Conservation (phyloP, 1,140 invertebrate genomes). For the Globodera ellingtonae region DNA sequence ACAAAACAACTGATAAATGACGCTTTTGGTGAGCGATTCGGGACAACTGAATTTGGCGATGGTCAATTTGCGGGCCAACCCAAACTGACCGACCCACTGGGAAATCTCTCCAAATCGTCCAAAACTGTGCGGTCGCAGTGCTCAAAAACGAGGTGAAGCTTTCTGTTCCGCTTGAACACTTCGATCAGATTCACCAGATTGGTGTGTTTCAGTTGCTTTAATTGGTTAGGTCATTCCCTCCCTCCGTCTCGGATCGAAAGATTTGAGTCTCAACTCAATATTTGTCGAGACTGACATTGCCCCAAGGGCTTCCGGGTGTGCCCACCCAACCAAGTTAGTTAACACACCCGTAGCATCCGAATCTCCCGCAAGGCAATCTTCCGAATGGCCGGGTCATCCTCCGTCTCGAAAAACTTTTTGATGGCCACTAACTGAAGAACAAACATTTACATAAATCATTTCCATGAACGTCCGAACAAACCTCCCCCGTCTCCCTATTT, state of each 20-base stretch:
- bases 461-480: slow-evolving; percentile 73
- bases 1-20: slow-evolving; percentile 90
- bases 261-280: no score
- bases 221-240: slow-evolving; percentile 31
- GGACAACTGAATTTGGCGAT: slow-evolving; percentile 73
- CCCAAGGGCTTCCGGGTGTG: no score
- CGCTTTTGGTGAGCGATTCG: slow-evolving; percentile 83
- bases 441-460: slow-evolving; percentile 81
- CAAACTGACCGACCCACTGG: slow-evolving; percentile 70
- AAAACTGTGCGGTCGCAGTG: slow-evolving; percentile 94
- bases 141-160: slow-evolving; percentile 96
- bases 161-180: slow-evolving; percentile 92
- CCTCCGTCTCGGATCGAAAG: no score
- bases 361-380: slow-evolving; percentile 98
- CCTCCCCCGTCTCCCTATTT: slow-evolving; percentile 87
- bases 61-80: slow-evolving; percentile 29
- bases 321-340: not conserved
- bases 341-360: slow-evolving; percentile 85
- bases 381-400: slow-evolving; percentile 94
- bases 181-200: slow-evolving; percentile 96
- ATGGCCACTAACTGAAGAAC: slow-evolving; percentile 82
- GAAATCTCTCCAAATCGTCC: slow-evolving; percentile 90
- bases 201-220: slow-evolving; percentile 93
- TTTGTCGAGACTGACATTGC: no score
- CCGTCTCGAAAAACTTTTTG: slow-evolving; percentile 97